Evolutionary conservation across 2,797 vertebrate genomes (phyloP).

Genomic region (Erpetoichthys calabaricus): DNA sequence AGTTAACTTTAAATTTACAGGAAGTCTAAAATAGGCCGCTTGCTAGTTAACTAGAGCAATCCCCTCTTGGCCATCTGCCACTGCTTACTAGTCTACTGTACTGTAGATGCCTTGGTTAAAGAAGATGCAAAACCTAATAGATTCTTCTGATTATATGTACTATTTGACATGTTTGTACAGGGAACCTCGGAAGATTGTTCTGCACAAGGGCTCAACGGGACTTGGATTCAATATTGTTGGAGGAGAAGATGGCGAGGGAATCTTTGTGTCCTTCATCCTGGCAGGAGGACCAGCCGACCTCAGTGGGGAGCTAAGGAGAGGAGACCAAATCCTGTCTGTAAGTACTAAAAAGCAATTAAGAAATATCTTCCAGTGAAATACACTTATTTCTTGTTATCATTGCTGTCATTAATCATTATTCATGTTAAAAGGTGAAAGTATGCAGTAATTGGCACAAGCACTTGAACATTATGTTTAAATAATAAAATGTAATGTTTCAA

Average conservation of each 20-base stretch:
- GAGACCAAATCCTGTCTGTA: slow-evolving; percentile 91
- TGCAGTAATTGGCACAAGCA: too few relatives aligned
- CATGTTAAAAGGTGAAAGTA: too few relatives aligned
- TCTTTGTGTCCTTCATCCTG: slow-evolving; percentile 95
- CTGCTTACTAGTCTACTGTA: slow-evolving; percentile 1
- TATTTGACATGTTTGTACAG: slow-evolving; percentile 48
- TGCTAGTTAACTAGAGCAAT: slow-evolving; percentile 50
- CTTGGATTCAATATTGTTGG: slow-evolving; percentile 96
- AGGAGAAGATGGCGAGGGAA: slow-evolving; percentile 92
- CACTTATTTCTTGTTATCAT: too few relatives aligned
- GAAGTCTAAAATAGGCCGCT: slow-evolving; percentile 28
- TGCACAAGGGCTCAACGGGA: slow-evolving; percentile 90
- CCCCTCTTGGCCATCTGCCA: slow-evolving; percentile 35
- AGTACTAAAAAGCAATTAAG: slow-evolving; percentile 31
- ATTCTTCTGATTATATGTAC: slow-evolving; percentile 51
- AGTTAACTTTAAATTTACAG: slow-evolving; percentile 1
- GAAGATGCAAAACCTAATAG: slow-evolving; percentile 44
- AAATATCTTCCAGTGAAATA: too few relatives aligned
- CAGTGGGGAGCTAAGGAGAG: slow-evolving; percentile 82
- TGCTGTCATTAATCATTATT: too few relatives aligned
- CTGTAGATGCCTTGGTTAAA: background rate
- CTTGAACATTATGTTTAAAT: too few relatives aligned
- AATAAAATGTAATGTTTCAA: too few relatives aligned
- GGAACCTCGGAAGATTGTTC: slow-evolving; percentile 72
- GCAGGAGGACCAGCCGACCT: slow-evolving; percentile 90